Evolutionary conservation across 1,140 invertebrate genomes (phyloP), one percentile per base, ranked within the genome.

Genomic region (Bombus sibiricus): DNA sequence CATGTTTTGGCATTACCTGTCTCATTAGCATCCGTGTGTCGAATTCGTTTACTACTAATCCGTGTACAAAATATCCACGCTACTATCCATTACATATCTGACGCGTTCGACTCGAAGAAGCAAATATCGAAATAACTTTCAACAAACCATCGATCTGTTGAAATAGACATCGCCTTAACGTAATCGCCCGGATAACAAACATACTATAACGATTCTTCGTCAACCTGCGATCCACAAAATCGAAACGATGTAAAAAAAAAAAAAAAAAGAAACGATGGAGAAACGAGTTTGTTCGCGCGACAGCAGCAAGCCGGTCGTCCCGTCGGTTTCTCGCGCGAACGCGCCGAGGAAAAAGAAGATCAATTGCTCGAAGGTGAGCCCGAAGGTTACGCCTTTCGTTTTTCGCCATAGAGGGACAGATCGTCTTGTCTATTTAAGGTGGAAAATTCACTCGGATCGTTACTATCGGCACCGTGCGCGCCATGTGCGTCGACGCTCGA

Each of bases 371-470:
- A 92, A 90, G 88, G 88, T 90, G 84, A 88, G 53, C 81, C 81
- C 75, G 87, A 89, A 90, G 90, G 90, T 91, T 86, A 90, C 89
- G 82, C 89, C 88, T 90, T 91, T 91, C 91, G 81, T 91, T 91
- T 91, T 91, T 91, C 90, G 75, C 91, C 90, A 89, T 92, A 92
- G 43, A 69, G 81, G 85, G 91, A 91, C 88, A 81, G 77, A 89
- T 90, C 73, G 83, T 86, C 86, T 85, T 85, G 77, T 62, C 91
- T 92, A 92, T 92, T 85, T 92, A 92, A 85, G 91, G 91, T 66
- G 90, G 90, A 91, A 92, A 92, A 92, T 92, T 92, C 86, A 86
- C 84, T 90, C 57, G 89, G 81, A 83, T 90, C 87, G 78, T 90
- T 90, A 71, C 86, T 86, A 83, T 90, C 89, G 83, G 64, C 69